phyloP scores from a whole-genome alignment of 2,797 vertebrate species.

The Hippoglossus hippoglossus region DNA sequence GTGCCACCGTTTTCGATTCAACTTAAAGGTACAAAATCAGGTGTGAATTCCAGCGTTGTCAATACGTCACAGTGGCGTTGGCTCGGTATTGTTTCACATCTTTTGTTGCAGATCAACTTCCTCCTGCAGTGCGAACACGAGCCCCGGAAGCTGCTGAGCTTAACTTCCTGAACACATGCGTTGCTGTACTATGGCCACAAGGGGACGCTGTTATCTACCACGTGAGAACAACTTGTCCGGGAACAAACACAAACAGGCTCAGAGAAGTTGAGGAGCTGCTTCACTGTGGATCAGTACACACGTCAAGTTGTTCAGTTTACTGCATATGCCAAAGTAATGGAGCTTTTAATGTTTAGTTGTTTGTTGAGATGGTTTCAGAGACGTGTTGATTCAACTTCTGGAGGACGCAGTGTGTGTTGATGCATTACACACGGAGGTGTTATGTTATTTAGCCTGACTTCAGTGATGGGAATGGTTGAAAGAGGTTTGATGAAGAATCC shows the following conservation, averaged over 20 bases:
- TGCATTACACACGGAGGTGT: background rate
- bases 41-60: too few relatives aligned
- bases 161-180: background rate
- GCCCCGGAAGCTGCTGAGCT: background rate
- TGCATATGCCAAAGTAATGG: background rate
- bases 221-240: background rate
- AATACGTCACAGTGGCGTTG: too few relatives aligned
- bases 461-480: background rate
- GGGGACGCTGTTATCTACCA: slow-evolving; percentile 58
- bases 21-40: too few relatives aligned
- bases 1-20: background rate
- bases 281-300: background rate
- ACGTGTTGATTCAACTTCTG: background rate
- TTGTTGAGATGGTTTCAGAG: background rate
- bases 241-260: background rate
- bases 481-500: background rate
- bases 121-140: rapidly evolving
- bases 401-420: background rate
- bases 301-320: background rate
- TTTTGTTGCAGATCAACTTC: background rate
- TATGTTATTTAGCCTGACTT: background rate
- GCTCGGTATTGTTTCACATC: too few relatives aligned
- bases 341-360: background rate
- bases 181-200: slow-evolving; percentile 47
- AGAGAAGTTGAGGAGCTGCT: background rate